These are phyloP conservation scores for Megathymus violae DNA, from an alignment of 1,140 invertebrate genomes.

Conservation along the genomic window DNA sequence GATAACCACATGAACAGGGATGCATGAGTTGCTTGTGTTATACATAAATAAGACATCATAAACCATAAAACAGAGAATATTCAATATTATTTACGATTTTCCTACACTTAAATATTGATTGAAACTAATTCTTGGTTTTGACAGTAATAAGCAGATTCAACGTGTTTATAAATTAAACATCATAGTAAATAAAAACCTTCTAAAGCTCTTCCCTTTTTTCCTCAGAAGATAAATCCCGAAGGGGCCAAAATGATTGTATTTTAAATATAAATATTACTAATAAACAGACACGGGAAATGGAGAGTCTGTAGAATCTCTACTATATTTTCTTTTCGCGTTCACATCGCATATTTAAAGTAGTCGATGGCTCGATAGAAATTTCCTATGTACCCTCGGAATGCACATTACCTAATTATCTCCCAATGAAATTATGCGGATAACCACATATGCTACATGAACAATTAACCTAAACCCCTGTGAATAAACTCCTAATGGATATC, in stretches of 20 bases:
- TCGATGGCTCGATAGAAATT: neutral
- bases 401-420: slow-evolving; percentile 15
- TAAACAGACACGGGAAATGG: slow-evolving; percentile 63
- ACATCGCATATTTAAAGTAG: slow-evolving; percentile 9
- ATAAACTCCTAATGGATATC: slow-evolving; percentile 20
- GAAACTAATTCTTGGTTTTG: too few relatives aligned
- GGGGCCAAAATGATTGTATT: slow-evolving; percentile 60
- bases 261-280: slow-evolving; percentile 70
- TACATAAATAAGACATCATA: too few relatives aligned
- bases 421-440: slow-evolving; percentile 20
- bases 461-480: slow-evolving; percentile 12
- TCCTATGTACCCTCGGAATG: too few relatives aligned
- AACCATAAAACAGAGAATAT: too few relatives aligned
- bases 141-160: too few relatives aligned
- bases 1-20: too few relatives aligned
- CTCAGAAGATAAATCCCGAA: slow-evolving; percentile 46
- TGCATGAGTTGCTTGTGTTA: too few relatives aligned
- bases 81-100: too few relatives aligned
- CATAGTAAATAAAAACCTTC: neutral
- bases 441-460: slow-evolving; percentile 15
- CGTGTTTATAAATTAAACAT: neutral
- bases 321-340: slow-evolving; percentile 17
- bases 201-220: slow-evolving; percentile 8
- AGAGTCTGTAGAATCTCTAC: slow-evolving; percentile 36
- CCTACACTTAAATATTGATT: too few relatives aligned